Conservation (phyloP, 2,888 invertebrate genomes). For the Campopleginae sp. region DNA sequence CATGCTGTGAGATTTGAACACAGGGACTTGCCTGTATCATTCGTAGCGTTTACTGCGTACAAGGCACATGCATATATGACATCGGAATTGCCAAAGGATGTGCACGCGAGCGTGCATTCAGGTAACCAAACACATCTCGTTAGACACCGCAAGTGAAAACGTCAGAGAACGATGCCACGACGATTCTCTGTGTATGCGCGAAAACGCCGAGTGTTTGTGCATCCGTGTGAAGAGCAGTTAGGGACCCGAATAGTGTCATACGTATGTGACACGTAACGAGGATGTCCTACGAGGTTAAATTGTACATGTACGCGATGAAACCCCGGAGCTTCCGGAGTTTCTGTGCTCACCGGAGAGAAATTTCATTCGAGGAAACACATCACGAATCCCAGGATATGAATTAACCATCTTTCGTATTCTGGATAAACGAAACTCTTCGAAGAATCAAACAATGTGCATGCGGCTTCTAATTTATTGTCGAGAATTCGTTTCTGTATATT, state of each 20-base stretch:
- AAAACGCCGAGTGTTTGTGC: slow-evolving; percentile 8
- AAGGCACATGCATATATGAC: slow-evolving; percentile 3
- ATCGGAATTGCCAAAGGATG: neutral
- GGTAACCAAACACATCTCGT: slow-evolving; percentile 16
- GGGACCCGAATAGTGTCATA: slow-evolving; percentile 14
- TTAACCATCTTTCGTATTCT: neutral
- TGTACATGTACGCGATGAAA: slow-evolving; percentile 23
- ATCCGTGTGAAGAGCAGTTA: slow-evolving; percentile 15
- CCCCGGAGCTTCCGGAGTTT: slow-evolving; percentile 17
- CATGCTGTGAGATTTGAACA: slow-evolving; percentile 19
- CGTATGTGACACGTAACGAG: slow-evolving; percentile 26
- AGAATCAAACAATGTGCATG: neutral
- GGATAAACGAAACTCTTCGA: neutral
- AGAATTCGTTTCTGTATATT: no score
- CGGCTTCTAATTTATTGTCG: no score
- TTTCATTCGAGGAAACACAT: slow-evolving; percentile 2
- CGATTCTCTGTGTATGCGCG: slow-evolving; percentile 1
- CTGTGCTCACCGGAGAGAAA: slow-evolving; percentile 16
- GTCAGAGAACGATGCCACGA: slow-evolving; percentile 7
- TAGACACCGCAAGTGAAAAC: slow-evolving; percentile 30
- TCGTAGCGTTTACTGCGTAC: slow-evolving; percentile 17
- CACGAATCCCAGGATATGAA: neutral
- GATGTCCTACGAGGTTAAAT: slow-evolving; percentile 18
- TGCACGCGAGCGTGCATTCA: slow-evolving; percentile 27
- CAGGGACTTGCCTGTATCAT: slow-evolving; percentile 2